A percentile compares a stretch with the other conserved stretches of the same genome.
phyloP scores from a whole-genome alignment of 2,797 vertebrate species.

The Zalophus californianus region DNA sequence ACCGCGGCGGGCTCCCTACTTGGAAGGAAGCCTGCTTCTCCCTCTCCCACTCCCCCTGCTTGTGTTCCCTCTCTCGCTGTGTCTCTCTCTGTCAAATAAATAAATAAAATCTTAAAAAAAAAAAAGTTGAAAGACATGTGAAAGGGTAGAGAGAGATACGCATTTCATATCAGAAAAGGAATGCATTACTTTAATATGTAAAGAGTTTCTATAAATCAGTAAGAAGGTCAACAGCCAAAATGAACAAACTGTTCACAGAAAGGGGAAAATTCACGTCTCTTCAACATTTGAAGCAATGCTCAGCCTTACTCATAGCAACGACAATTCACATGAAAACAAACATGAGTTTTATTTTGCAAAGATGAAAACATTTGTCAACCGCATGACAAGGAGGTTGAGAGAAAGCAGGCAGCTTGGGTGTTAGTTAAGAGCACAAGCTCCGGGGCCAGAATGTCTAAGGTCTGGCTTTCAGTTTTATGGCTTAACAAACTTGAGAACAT shows the following conservation, averaged over 20 bases:
- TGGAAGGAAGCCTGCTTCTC: no score
- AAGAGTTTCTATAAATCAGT: background rate
- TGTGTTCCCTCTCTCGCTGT: no score
- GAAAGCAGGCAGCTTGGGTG: fast-evolving
- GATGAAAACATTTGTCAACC: background rate
- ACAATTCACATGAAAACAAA: background rate
- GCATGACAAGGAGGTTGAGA: background rate
- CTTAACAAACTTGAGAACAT: fast-evolving
- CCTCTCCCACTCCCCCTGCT: no score
- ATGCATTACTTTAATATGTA: background rate
- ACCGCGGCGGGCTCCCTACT: no score
- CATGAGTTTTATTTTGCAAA: background rate
- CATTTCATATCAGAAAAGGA: background rate
- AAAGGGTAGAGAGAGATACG: background rate
- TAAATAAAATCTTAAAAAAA: no score
- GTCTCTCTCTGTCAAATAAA: no score
- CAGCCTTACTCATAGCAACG: background rate
- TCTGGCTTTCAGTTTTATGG: no score
- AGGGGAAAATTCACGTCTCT: background rate
- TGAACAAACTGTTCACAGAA: background rate
- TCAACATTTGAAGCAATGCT: background rate
- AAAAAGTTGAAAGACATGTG: background rate
- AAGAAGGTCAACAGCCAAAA: background rate
- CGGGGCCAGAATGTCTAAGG: fast-evolving
- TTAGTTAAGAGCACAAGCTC: fast-evolving